Evolutionary conservation across 1,140 invertebrate genomes (phyloP).

Genomic region (Drosophila pectinifera): DNA sequence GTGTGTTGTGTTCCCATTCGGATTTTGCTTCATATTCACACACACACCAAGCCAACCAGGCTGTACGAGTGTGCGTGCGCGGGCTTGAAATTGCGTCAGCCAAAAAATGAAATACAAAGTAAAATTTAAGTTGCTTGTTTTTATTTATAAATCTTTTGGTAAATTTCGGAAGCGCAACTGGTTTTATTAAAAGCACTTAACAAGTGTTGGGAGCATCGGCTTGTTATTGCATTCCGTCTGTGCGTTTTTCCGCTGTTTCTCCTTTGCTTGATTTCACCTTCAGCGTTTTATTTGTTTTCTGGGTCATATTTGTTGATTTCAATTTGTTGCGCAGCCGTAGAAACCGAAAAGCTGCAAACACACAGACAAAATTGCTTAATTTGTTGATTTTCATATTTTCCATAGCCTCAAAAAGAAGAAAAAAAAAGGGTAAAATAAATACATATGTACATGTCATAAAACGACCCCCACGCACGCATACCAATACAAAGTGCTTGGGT

Average conservation of each 20-base stretch:
- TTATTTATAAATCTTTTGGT: constrained; percentile 31
- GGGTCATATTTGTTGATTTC: constrained; percentile 83
- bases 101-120: constrained; percentile 50
- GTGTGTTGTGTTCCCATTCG: constrained; percentile 75
- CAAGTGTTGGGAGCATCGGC: constrained; percentile 18
- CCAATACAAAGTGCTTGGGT: constrained; percentile 8
- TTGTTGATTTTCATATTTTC: constrained; percentile 66
- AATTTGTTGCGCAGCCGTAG: constrained; percentile 67
- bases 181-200: constrained; percentile 37
- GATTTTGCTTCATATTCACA: constrained; percentile 61
- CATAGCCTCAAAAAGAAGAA: constrained; percentile 62
- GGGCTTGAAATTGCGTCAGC: constrained; percentile 78
- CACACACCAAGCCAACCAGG: constrained; percentile 32
- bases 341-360: constrained; percentile 41
- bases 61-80: constrained; percentile 33
- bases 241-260: constrained; percentile 12
- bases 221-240: constrained; percentile 16
- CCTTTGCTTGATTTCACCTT: constrained; percentile 69
- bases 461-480: constrained; percentile 30
- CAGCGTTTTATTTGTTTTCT: constrained; percentile 66
- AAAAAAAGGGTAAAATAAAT: constrained; percentile 38
- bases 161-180: constrained; percentile 40
- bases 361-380: constrained; percentile 60
- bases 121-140: constrained; percentile 25
- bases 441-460: constrained; percentile 27